Percentiles rank a stretch among this genome's conserved stretches.
Evolutionary conservation across 2,113 vertebrate genomes (phyloP).

Genomic region (Cricetomys ansorgei): DNA sequence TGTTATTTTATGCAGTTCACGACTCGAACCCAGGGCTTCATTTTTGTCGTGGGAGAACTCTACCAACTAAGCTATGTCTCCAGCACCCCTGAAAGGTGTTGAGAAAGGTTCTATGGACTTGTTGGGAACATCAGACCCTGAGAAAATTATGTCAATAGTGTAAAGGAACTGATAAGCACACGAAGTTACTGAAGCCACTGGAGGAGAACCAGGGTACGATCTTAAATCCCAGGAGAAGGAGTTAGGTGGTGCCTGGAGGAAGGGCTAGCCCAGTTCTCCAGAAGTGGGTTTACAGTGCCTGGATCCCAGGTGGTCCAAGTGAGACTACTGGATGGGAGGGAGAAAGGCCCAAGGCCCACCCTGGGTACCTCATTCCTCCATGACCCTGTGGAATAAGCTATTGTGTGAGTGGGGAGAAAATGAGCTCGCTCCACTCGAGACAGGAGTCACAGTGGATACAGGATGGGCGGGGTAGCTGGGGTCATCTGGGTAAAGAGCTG

Average conservation of each 20-base stretch:
- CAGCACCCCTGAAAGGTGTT: neutral
- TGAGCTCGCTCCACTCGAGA: neutral
- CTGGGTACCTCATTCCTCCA: neutral
- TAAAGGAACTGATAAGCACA: neutral
- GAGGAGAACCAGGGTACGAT: neutral
- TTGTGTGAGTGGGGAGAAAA: neutral
- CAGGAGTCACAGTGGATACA: too few species aligned
- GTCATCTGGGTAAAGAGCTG: neutral
- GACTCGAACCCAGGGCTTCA: neutral
- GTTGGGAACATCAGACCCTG: neutral
- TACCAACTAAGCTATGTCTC: neutral
- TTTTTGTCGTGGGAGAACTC: neutral
- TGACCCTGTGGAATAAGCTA: neutral
- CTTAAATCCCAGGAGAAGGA: neutral
- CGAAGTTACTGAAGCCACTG: neutral
- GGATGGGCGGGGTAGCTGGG: too few species aligned
- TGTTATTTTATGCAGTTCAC: neutral
- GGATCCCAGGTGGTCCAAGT: neutral
- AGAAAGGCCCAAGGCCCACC: neutral
- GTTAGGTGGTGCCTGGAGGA: neutral
- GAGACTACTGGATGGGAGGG: neutral
- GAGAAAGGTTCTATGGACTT: neutral
- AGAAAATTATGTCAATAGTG: neutral
- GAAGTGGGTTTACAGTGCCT: neutral
- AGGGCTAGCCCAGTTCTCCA: neutral